These are phyloP conservation scores for Pristionchus pacificus DNA, from an alignment of 1,140 invertebrate genomes.

Conservation along the genomic window DNA sequence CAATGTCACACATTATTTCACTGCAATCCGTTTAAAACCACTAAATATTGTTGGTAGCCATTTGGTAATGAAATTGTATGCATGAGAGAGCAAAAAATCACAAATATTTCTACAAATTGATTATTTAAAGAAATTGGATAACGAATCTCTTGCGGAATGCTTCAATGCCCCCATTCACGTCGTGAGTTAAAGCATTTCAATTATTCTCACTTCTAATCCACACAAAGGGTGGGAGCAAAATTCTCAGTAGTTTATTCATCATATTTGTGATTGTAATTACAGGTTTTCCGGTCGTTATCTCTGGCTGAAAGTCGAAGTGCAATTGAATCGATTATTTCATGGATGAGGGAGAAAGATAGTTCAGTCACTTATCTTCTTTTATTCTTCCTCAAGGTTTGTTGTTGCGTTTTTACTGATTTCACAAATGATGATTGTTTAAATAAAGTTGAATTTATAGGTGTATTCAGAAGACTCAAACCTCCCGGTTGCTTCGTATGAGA, in stretches of 20 bases:
- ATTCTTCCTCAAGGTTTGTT: constrained; percentile 11
- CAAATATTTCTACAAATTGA: too few relatives aligned
- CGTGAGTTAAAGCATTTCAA: too few relatives aligned
- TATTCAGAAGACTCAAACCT: too few relatives aligned
- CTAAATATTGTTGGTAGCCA: too few relatives aligned
- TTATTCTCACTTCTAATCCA: too few relatives aligned
- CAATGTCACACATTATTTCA: not conserved
- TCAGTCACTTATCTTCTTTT: constrained; percentile 13
- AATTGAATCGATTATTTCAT: constrained; percentile 7
- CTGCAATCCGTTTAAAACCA: too few relatives aligned
- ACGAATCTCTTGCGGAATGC: not conserved
- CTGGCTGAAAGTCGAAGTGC: not conserved
- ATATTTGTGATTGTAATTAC: not conserved
- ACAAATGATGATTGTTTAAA: not conserved
- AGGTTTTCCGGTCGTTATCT: not conserved
- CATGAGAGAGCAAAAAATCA: too few relatives aligned
- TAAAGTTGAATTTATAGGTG: too few relatives aligned
- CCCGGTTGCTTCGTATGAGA: constrained; percentile 4
- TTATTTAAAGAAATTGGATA: not conserved
- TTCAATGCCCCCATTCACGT: constrained; percentile 1
- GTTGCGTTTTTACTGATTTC: not conserved
- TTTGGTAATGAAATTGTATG: too few relatives aligned
- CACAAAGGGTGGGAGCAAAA: too few relatives aligned
- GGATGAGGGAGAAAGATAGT: constrained; percentile 16
- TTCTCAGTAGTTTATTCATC: constrained; percentile 1